Evolutionary conservation across 2,113 vertebrate species (phyloP), one percentile per base, ranked within the genome.

Genomic region (Odontesthes bonariensis): DNA sequence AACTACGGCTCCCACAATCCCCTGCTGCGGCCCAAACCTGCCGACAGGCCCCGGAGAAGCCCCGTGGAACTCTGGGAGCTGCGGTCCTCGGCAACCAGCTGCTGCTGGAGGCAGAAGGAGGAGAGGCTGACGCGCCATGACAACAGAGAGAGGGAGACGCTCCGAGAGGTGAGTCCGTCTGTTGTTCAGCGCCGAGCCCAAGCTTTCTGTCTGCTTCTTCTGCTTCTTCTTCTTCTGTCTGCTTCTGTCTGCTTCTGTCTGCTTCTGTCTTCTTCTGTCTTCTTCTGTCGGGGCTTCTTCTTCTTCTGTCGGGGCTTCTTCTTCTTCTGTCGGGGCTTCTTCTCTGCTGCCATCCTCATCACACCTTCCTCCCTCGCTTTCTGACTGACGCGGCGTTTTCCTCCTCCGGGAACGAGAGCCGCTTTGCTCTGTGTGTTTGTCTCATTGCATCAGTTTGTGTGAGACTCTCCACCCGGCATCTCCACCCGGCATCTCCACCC

Each of bases 81-180:
- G 68, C 40, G 3, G 84, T 87, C 62, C 49, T 47, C 1, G 0
- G 22, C 51, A 10, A 27, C 35, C 5, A 17, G 64, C 81, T 46
- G 67, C 23, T 76, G 58, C 6, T 10, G 54, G 60, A 74, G 67
- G 32, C 33, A 52, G 47, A 0, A 27, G 33, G 62, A 40, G n/a
- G 51, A 52, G 42, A 59, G 73, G 47, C 31, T 40, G 75, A 81
- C 53, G 67, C 76, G 65, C 69, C 63, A 81, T 87, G 82, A 85
- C 77, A 73, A 56, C 77, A 55, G 5, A 44, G 56, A 63, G 51
- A 69, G 72, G 32, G 58, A 73, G 69, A 38, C 35, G 42, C 35
- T 59, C 64, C 51, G 32, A 65, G 77, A 59, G 88, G 88, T 89
- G 80, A 85, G 85, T 81, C 53, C 58, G n/a, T 69, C 8, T 75